Evolutionary conservation across 2,888 invertebrate genomes (phyloP).

Genomic region (Chymomyza fuscimana): DNA sequence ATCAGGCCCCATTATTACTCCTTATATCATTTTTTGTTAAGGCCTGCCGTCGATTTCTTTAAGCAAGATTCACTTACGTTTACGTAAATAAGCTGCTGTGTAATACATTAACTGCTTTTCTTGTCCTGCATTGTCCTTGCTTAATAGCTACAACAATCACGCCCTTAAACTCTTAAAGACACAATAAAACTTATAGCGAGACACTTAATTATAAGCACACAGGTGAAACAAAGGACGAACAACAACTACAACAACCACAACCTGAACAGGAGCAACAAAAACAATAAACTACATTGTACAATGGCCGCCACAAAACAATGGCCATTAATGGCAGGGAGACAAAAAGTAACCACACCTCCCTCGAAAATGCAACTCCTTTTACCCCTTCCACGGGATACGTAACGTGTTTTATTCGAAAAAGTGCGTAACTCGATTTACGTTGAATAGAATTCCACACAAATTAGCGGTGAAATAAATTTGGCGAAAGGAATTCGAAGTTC

Average conservation of each 20-base stretch:
- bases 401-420: not conserved
- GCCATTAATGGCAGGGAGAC: conserved; percentile 26
- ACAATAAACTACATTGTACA: not conserved
- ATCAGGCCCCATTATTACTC: too few species aligned
- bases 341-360: not conserved
- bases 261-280: conserved; percentile 13
- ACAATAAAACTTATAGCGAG: conserved; percentile 32
- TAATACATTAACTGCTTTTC: too few species aligned
- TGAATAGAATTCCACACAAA: conserved; percentile 63
- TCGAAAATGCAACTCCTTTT: not conserved
- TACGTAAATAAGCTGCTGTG: too few species aligned
- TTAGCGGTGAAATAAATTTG: conserved; percentile 68
- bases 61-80: too few species aligned
- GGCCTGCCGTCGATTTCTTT: not conserved
- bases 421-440: conserved; percentile 37
- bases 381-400: not conserved
- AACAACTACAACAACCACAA: not conserved
- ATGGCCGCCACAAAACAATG: conserved; percentile 29
- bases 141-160: not conserved
- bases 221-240: conserved; percentile 34
- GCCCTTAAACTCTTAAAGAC: not conserved
- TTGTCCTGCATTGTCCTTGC: not conserved
- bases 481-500: not conserved
- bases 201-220: conserved; percentile 66
- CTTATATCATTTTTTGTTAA: too few species aligned